Base-by-base conservation (phyloP, 2,113 vertebrate genomes). In the Echinops telfairi region DNA sequence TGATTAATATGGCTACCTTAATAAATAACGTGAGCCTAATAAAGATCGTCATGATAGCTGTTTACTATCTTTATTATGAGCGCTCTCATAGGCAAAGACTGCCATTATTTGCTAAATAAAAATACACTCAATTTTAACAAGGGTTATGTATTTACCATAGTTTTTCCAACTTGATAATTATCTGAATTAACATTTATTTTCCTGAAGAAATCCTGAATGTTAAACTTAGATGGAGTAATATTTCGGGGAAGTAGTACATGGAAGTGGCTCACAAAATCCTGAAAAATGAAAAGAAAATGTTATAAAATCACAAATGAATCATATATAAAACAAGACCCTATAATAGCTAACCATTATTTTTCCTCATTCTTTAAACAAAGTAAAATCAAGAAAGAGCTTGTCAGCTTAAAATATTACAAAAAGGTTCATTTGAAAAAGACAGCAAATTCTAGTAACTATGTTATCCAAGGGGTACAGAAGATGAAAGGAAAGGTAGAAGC, bases 241-340 rank as follows among this genome's bases (percentile, higher is more conserved):
- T 98, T 98, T 95, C 97, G 98, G 4, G 99, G 98, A 87, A 99
- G 98, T 94, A 99, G 98, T 88, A 99, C 98, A 25, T 98, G 98
- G 98, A 99, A 99, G 97, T 99, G 99, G 92, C 97, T 98, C 79
- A 99, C 98, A 96, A 99, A 99, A 95, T 99, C 99, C 99, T 99
- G 94, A 70, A 88, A 96, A 95, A 76, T 25, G 4, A 88, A 95
- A 91, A 58, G 76, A 86, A 33, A 89, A 19, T 15, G 36, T 43
- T 88, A 66, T 53, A 86, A 95, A 88, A 89, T 64, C 33, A 83
- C 19, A 87, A 94, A 29, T 25, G 25, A 66, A 66, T 25, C 29
- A 27, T 66, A 66, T 66, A 27, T 66, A 66, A 27, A 66, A 66
- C 23, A 92, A 86, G 19, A 82, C 11, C 29, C 43, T 71, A 77